Evolutionary conservation across 1,140 invertebrate genomes (phyloP).

Genomic region (Phymastichus coffea): DNA sequence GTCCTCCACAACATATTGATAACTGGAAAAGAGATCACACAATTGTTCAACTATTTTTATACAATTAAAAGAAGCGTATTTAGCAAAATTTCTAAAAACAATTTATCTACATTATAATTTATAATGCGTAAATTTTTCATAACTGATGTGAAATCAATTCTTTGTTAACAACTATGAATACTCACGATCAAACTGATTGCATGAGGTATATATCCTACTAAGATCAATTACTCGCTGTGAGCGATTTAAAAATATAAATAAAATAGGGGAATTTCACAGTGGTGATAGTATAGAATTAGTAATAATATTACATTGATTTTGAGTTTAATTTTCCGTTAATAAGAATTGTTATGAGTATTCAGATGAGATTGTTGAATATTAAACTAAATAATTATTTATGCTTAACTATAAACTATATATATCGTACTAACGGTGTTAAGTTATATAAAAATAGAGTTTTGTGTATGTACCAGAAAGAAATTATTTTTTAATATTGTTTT

Average conservation of each 20-base stretch:
- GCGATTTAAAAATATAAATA: conserved; percentile 19
- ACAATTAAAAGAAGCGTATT: conserved; percentile 1
- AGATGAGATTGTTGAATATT: conserved; percentile 22
- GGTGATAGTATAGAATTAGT: neutral
- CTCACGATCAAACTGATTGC: conserved; percentile 13
- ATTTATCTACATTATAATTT: conserved; percentile 12
- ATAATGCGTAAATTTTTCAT: conserved; percentile 19
- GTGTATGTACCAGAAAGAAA: neutral
- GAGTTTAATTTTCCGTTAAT: conserved; percentile 15
- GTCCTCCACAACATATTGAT: neutral
- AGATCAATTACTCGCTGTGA: conserved; percentile 15
- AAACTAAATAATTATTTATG: conserved; percentile 24
- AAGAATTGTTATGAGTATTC: conserved; percentile 12
- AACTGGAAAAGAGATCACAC: neutral
- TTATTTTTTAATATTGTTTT: conserved; percentile 5
- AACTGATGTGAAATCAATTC: conserved; percentile 12
- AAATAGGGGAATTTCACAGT: conserved; percentile 7
- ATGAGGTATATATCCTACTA: conserved; percentile 19
- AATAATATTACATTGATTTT: conserved; percentile 6
- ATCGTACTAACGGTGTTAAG: conserved; percentile 8
- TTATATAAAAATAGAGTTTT: conserved; percentile 3
- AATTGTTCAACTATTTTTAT: conserved; percentile 28
- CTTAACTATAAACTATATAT: too few relatives aligned
- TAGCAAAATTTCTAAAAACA: neutral
- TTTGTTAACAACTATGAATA: conserved; percentile 21